Evolutionary conservation across 2,888 invertebrate genomes (phyloP).

Genomic region (Ochropleura leucogaster): DNA sequence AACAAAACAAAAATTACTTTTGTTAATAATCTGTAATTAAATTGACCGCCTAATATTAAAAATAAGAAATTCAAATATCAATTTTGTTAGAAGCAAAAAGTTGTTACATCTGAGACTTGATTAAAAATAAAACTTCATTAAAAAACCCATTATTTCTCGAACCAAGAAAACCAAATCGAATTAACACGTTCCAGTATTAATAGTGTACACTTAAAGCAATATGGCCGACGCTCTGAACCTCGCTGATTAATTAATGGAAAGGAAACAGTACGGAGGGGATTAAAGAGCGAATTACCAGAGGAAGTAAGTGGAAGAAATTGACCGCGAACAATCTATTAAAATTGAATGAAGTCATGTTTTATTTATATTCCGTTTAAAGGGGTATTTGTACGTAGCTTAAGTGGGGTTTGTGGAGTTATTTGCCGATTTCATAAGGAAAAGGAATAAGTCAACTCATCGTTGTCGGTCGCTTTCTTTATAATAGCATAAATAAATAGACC

Average conservation of each 20-base stretch:
- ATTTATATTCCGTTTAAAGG: slow-evolving; percentile 6
- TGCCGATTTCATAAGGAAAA: not conserved
- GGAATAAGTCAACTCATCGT: not conserved
- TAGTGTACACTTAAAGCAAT: slow-evolving; percentile 44
- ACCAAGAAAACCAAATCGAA: slow-evolving; percentile 11
- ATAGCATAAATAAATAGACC: too few species aligned
- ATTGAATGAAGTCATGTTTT: slow-evolving; percentile 19
- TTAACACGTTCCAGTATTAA: slow-evolving; percentile 41
- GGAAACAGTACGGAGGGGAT: slow-evolving; percentile 46
- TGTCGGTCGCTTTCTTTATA: too few species aligned
- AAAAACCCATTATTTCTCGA: not conserved
- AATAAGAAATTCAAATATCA: too few species aligned
- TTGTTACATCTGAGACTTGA: not conserved
- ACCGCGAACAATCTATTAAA: slow-evolving; percentile 51
- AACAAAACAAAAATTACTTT: too few species aligned
- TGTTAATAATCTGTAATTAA: too few species aligned
- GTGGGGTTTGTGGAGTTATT: not conserved
- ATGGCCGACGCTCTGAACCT: slow-evolving; percentile 33
- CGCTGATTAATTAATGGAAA: slow-evolving; percentile 54
- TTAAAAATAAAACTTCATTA: not conserved
- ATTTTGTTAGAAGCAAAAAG: too few species aligned
- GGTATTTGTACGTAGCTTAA: not conserved
- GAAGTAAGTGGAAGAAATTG: slow-evolving; percentile 38
- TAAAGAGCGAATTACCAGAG: slow-evolving; percentile 41
- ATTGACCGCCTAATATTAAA: too few species aligned